These are phyloP conservation scores for Coenobita brevimanus DNA, from an alignment of 1,140 invertebrate genomes.

Conservation along the genomic window DNA sequence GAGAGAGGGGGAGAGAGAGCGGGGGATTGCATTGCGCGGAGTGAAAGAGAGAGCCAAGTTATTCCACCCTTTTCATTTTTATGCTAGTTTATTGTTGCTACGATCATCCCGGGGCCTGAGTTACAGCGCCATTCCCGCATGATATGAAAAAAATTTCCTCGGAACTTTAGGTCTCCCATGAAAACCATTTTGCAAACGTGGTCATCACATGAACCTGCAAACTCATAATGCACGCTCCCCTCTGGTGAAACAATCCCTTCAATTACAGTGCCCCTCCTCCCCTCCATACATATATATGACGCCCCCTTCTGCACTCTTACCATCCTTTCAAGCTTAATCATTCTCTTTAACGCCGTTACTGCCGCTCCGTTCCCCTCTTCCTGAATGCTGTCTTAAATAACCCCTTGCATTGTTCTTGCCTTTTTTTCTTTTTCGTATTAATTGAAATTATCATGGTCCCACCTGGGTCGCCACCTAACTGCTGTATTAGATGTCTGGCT, in stretches of 20 bases:
- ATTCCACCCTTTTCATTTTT: no score
- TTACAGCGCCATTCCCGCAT: background rate
- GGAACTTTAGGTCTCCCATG: conserved; percentile 26
- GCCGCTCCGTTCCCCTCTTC: conserved; percentile 20
- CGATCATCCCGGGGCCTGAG: no score
- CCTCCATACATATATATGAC: conserved; percentile 52
- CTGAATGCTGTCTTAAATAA: conserved; percentile 42
- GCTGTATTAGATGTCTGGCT: no score
- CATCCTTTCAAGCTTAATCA: conserved; percentile 52
- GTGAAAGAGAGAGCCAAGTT: no score
- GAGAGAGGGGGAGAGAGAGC: no score
- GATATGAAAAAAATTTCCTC: background rate
- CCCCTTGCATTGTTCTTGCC: conserved; percentile 24
- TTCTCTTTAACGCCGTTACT: conserved; percentile 44
- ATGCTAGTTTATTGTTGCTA: no score
- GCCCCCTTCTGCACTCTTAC: conserved; percentile 39
- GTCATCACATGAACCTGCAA: conserved; percentile 36
- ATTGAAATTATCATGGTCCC: no score
- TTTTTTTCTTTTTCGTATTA: background rate
- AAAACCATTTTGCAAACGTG: conserved; percentile 39
- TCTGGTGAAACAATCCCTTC: conserved; percentile 42
- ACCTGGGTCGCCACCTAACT: no score
- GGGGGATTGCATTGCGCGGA: no score
- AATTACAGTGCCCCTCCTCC: conserved; percentile 44
- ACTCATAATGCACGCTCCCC: conserved; percentile 49